phyloP scores from a whole-genome alignment of 2,888 invertebrate genomes.

The Phasia obesa region DNA sequence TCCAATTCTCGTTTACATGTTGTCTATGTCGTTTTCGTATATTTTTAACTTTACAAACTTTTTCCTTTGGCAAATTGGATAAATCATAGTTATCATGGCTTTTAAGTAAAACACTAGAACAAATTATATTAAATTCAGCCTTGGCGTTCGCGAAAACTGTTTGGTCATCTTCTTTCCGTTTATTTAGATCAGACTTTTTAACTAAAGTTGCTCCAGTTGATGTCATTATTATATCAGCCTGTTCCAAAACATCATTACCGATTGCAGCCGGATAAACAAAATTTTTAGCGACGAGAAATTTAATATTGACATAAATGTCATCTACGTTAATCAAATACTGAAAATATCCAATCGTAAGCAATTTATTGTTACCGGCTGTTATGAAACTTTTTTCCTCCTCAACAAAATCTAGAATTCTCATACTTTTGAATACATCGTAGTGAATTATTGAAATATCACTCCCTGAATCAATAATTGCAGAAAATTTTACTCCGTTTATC shows the following conservation, averaged over 20 bases:
- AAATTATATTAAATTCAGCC: not conserved
- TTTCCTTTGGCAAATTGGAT: not conserved
- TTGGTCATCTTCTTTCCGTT: not conserved
- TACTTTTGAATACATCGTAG: not conserved
- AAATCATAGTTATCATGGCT: not conserved
- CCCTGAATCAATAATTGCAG: not conserved
- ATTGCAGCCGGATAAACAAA: conserved; percentile 1
- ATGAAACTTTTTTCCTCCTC: not conserved
- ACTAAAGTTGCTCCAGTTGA: not conserved
- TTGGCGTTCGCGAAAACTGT: not conserved
- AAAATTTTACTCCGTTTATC: not conserved
- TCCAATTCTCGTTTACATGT: not conserved
- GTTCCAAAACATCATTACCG: not conserved
- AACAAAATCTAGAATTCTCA: not conserved
- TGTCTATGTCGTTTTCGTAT: not conserved
- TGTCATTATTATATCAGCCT: not conserved
- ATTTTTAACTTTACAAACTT: not conserved
- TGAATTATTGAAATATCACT: conserved; percentile 10
- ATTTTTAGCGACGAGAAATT: not conserved
- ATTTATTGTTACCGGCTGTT: not conserved
- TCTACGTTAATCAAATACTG: not conserved
- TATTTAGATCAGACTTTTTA: too few relatives aligned
- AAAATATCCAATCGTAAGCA: not conserved
- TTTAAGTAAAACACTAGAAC: not conserved
- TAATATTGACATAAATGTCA: not conserved